These are phyloP conservation scores for Drosophila hawaiiensis DNA, from an alignment of 2,888 invertebrate genomes.

Conservation along the genomic window DNA sequence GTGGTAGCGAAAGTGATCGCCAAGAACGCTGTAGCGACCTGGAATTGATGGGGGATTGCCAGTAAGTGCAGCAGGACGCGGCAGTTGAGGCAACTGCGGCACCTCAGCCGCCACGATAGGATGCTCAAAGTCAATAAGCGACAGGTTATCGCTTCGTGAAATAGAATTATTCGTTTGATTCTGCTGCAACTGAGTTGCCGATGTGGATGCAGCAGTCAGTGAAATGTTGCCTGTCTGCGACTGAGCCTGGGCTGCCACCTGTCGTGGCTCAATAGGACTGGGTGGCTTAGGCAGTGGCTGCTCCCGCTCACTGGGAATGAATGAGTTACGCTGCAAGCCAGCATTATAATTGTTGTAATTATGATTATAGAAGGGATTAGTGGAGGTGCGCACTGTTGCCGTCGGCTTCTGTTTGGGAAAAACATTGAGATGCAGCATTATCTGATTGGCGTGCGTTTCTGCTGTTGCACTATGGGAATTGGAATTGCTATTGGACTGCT, in stretches of 20 bases:
- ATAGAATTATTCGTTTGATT: slow-evolving; percentile 60
- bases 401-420: slow-evolving; percentile 86
- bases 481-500: slow-evolving; percentile 11
- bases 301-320: slow-evolving; percentile 57
- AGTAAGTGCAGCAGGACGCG: slow-evolving; percentile 66
- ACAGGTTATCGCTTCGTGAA: slow-evolving; percentile 76
- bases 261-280: slow-evolving; percentile 71
- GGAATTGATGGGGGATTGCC: slow-evolving; percentile 43
- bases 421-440: slow-evolving; percentile 89
- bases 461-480: slow-evolving; percentile 15
- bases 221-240: slow-evolving; percentile 25
- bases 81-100: slow-evolving; percentile 66
- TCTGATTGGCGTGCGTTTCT: slow-evolving; percentile 85
- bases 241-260: slow-evolving; percentile 36
- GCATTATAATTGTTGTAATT: slow-evolving; percentile 42
- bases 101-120: slow-evolving; percentile 80
- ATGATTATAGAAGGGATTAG: slow-evolving; percentile 79
- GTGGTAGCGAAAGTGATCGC: slow-evolving; percentile 60
- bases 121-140: slow-evolving; percentile 81
- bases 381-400: slow-evolving; percentile 64
- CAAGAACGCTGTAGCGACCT: slow-evolving; percentile 40
- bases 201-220: slow-evolving; percentile 4
- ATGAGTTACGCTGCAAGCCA: slow-evolving; percentile 65
- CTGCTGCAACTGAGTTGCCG: slow-evolving; percentile 27
- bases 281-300: slow-evolving; percentile 66